These are phyloP conservation scores for Chloropsis hardwickii DNA, from an alignment of 2,113 vertebrate species.

Conservation along the genomic window DNA sequence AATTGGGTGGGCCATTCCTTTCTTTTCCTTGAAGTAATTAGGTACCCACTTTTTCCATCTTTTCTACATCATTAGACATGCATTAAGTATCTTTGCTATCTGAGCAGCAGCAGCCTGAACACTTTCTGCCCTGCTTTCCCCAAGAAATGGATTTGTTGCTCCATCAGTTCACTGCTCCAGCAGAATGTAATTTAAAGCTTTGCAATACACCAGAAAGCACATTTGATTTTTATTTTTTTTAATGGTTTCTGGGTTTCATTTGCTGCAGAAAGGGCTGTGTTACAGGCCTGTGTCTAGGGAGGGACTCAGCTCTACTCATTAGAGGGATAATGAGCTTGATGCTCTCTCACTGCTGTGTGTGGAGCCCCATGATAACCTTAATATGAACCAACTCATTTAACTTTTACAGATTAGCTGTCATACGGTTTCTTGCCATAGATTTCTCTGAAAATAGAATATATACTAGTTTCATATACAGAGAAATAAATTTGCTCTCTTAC, in stretches of 20 bases:
- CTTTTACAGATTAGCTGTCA: not conserved
- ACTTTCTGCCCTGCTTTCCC: not conserved
- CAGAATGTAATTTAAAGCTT: not conserved
- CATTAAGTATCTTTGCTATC: not conserved
- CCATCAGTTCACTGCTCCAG: not conserved
- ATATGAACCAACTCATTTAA: not conserved
- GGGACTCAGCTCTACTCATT: not conserved
- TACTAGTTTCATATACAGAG: not conserved
- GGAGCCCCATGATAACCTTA: not conserved
- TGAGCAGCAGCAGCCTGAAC: not conserved
- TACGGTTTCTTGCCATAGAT: not conserved
- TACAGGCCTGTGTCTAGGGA: not conserved
- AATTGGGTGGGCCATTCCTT: not conserved
- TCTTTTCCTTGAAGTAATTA: not conserved
- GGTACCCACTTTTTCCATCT: not conserved
- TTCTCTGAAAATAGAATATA: not conserved
- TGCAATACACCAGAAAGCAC: not conserved
- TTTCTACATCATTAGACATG: not conserved
- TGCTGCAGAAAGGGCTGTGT: not conserved
- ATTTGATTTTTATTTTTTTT: not conserved
- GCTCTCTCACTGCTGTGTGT: not conserved
- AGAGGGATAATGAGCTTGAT: not conserved
- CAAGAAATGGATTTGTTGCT: conserved; percentile 2
- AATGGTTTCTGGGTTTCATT: not conserved
- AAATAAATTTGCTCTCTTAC: not conserved